Conservation (phyloP, 2,113 vertebrate genomes). For the Anser brachyrhynchus region DNA sequence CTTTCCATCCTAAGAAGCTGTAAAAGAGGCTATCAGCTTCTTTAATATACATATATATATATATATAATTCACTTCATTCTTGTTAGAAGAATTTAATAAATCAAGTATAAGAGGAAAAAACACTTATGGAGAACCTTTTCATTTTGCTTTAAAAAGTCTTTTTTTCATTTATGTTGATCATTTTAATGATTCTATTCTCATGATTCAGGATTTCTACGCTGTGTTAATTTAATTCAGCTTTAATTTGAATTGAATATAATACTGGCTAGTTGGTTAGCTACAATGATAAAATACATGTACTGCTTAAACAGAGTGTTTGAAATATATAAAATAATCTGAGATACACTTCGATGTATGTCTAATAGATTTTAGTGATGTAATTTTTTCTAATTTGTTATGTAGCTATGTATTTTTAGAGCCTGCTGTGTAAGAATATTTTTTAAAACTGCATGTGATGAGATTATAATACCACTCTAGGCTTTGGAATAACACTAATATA, state of each 20-base stretch:
- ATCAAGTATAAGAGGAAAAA: background rate
- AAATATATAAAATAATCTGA: constrained; percentile 14
- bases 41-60: too few relatives aligned
- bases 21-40: constrained; percentile 3
- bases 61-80: background rate
- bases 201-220: background rate
- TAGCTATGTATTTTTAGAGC: constrained; percentile 7
- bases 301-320: background rate
- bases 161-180: constrained; percentile 2
- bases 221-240: constrained; percentile 18
- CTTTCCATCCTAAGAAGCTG: background rate
- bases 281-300: background rate
- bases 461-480: background rate
- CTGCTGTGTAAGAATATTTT: background rate
- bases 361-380: constrained; percentile 20
- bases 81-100: constrained; percentile 26
- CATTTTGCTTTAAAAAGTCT: background rate
- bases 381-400: constrained; percentile 5
- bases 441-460: background rate
- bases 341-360: background rate
- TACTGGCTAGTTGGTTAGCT: background rate
- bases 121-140: background rate
- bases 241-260: constrained; percentile 33
- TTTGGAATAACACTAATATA: constrained; percentile 6
- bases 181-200: background rate